Conservation (phyloP, 2,888 invertebrate genomes). For the Epicampocera succincta region DNA sequence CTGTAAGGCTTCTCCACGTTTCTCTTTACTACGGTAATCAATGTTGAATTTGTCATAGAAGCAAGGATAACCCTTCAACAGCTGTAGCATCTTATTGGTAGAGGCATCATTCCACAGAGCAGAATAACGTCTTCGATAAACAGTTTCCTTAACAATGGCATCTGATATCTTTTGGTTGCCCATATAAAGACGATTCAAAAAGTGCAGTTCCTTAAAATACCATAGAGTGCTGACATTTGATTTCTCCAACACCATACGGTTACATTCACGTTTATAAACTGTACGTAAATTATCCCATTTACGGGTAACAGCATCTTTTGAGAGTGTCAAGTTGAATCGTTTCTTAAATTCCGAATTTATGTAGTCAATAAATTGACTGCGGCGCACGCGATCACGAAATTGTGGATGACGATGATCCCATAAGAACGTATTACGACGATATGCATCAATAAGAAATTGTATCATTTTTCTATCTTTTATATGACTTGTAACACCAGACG, state of each 20-base stretch:
- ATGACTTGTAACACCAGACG: conserved; percentile 75
- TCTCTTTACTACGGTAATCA: conserved; percentile 78
- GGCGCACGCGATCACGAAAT: conserved; percentile 77
- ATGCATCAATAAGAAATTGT: conserved; percentile 78
- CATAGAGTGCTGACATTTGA: conserved; percentile 78
- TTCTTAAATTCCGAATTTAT: conserved; percentile 77
- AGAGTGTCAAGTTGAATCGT: conserved; percentile 76
- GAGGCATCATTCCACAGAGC: conserved; percentile 79
- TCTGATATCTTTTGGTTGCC: conserved; percentile 77
- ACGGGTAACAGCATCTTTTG: conserved; percentile 78
- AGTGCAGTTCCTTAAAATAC: conserved; percentile 78
- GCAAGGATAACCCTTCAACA: conserved; percentile 77
- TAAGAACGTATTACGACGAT: conserved; percentile 77
- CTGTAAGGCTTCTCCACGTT: conserved; percentile 77
- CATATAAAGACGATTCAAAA: conserved; percentile 77
- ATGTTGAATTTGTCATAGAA: conserved; percentile 78
- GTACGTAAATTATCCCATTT: conserved; percentile 79
- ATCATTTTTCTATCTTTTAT: conserved; percentile 79
- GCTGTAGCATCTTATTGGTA: conserved; percentile 75
- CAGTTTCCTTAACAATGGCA: conserved; percentile 77
- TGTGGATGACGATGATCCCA: conserved; percentile 79
- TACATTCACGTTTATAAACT: conserved; percentile 79
- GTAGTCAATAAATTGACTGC: conserved; percentile 77
- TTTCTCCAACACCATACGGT: conserved; percentile 78
- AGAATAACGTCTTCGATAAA: conserved; percentile 77